Conservation (phyloP, 2,888 invertebrate genomes). For the Pyrrhosoma nymphula region DNA sequence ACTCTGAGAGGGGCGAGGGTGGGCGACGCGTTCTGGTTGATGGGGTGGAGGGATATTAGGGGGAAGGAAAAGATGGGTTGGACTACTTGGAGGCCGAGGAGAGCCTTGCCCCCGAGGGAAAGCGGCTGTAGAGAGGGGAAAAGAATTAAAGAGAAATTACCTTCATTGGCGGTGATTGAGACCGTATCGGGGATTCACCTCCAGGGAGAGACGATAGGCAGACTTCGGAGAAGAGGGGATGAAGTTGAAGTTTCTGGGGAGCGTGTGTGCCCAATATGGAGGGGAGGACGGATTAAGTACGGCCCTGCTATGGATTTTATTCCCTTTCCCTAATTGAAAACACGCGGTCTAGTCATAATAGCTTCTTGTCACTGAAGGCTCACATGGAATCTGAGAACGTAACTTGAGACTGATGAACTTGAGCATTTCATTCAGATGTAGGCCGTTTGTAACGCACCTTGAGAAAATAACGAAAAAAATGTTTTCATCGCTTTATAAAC, state of each 20-base stretch:
- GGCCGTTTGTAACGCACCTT: too few species aligned
- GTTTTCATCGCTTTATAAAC: too few species aligned
- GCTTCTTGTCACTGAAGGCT: too few species aligned
- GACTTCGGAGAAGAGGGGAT: not conserved
- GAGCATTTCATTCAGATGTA: too few species aligned
- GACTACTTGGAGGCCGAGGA: not conserved
- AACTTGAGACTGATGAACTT: too few species aligned
- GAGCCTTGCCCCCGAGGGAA: not conserved
- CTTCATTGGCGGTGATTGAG: conserved; percentile 32
- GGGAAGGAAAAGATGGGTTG: not conserved
- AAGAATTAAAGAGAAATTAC: conserved; percentile 17
- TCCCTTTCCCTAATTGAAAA: not conserved
- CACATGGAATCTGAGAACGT: too few species aligned
- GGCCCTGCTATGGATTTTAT: not conserved
- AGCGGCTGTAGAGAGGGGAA: not conserved
- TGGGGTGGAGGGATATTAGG: not conserved
- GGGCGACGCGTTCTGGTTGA: too few species aligned
- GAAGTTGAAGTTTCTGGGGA: not conserved
- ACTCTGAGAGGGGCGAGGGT: not conserved
- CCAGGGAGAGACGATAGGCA: not conserved
- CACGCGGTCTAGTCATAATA: not conserved
- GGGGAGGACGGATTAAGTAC: too few species aligned
- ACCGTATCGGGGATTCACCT: conserved; percentile 1
- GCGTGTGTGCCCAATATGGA: too few species aligned
- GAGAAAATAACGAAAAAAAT: too few species aligned